Conservation (phyloP, 2,113 vertebrate species). For the Aplodontia rufa region DNA sequence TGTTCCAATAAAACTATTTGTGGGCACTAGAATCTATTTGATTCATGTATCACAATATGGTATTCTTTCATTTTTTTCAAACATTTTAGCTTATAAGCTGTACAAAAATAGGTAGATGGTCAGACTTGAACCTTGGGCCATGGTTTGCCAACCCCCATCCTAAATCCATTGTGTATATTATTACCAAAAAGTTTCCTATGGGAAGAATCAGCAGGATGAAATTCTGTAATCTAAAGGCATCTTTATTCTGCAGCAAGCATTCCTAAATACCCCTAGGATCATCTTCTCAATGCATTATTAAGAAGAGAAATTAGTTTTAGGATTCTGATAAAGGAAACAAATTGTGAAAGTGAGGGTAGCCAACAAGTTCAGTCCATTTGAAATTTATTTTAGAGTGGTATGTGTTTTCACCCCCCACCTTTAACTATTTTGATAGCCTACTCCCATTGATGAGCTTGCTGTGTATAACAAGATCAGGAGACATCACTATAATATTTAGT, state of each 20-base stretch:
- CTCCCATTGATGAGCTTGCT: not conserved
- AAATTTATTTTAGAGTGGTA: not conserved
- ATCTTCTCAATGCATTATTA: not conserved
- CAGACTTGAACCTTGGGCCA: not conserved
- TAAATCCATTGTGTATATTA: not conserved
- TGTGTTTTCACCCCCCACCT: not conserved
- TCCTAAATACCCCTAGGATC: not conserved
- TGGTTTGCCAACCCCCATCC: not conserved
- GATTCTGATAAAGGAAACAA: conserved; percentile 8
- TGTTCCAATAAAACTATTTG: not conserved
- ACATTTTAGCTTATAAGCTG: not conserved
- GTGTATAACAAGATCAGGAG: not conserved
- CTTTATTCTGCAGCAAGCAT: not conserved
- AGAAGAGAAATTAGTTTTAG: not conserved
- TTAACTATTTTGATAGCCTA: not conserved
- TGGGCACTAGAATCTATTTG: not conserved
- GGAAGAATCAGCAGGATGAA: not conserved
- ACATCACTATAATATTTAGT: not conserved
- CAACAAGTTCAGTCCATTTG: not conserved
- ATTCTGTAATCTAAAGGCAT: not conserved
- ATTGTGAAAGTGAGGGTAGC: not conserved
- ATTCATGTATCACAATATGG: not conserved
- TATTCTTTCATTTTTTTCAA: not conserved
- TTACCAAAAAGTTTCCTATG: not conserved
- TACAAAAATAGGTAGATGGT: not conserved